Evolutionary conservation across 2,113 vertebrate genomes (phyloP), one percentile per base, ranked within the genome.

Genomic region (Myotis yumanensis): DNA sequence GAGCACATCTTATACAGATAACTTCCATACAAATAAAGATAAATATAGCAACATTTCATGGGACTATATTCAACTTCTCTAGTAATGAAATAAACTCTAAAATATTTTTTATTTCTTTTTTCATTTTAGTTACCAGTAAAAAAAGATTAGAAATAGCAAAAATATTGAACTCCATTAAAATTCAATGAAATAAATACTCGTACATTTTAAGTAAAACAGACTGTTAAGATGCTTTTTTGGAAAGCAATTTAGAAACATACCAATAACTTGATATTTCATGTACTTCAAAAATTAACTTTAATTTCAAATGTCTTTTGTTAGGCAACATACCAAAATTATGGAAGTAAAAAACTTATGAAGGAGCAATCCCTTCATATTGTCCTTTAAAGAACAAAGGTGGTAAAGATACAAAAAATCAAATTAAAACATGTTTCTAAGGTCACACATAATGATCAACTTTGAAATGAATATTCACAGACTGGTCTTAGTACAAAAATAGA

Each of bases 81-180:
- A 64, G 16, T 62, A 52, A 79, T 89, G 11, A 89, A 75, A 87
- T 68, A 86, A 82, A 88, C 30, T 46, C 12, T n/a, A 66, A 88
- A 92, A 68, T 59, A 59, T 8, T 59, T 23, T 23, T 59, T 54
- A 54, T 59, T 59, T 23, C 14, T 59, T 59, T 59, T 59, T 32
- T 25, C 7, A 68, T 22, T 77, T 71, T 35, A 35, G 35, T 72
- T 43, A 84, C 40, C 4, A 72, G 11, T 62, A 15, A 46, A 72
- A n/a, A 84, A 54, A 64, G 25, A 17, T 17, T 71, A 86, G 43
- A 30, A 7, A 11, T 72, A 95, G 73, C 17, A 73, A 64, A 88
- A 73, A 89, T 77, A 85, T n/a, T 54, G 22, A 92, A 91, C 11
- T 46, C 18, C 14, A 71, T 54, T 80, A 72, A 80, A 72, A 95